These are phyloP conservation scores for Cyclargus thomasi DNA, from an alignment of 1,140 invertebrate genomes.

Conservation along the genomic window DNA sequence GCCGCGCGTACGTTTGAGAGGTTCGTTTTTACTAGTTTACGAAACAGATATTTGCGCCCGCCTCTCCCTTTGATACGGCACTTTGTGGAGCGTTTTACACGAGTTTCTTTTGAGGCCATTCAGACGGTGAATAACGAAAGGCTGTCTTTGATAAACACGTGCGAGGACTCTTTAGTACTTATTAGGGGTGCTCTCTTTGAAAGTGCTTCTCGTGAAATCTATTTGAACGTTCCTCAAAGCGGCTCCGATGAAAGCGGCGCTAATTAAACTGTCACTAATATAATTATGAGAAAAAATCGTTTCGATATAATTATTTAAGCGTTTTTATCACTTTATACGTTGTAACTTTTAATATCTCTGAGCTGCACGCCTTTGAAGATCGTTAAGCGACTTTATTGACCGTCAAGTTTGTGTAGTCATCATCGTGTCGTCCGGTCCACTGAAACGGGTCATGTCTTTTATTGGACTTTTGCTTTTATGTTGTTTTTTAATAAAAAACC, in stretches of 20 bases:
- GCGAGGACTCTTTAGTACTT: slow-evolving; percentile 75
- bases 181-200: slow-evolving; percentile 74
- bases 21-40: slow-evolving; percentile 74
- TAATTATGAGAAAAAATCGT: slow-evolving; percentile 68
- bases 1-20: slow-evolving; percentile 66
- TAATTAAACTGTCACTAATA: slow-evolving; percentile 75
- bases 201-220: slow-evolving; percentile 73
- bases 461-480: no score
- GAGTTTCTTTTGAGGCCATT: slow-evolving; percentile 75
- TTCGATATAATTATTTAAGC: slow-evolving; percentile 30
- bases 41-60: slow-evolving; percentile 74
- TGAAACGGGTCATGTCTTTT: no score
- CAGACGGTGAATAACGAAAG: slow-evolving; percentile 75
- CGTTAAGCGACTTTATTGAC: background rate
- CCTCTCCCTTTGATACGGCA: slow-evolving; percentile 72
- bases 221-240: slow-evolving; percentile 73
- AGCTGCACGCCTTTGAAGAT: background rate
- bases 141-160: slow-evolving; percentile 75
- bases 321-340: slow-evolving; percentile 17
- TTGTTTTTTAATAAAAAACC: no score
- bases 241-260: slow-evolving; percentile 64
- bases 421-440: no score
- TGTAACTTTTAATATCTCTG: background rate
- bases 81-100: slow-evolving; percentile 74
- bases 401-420: background rate